Evolutionary conservation across 2,888 invertebrate genomes (phyloP).

Genomic region (Periphyllus acericola): DNA sequence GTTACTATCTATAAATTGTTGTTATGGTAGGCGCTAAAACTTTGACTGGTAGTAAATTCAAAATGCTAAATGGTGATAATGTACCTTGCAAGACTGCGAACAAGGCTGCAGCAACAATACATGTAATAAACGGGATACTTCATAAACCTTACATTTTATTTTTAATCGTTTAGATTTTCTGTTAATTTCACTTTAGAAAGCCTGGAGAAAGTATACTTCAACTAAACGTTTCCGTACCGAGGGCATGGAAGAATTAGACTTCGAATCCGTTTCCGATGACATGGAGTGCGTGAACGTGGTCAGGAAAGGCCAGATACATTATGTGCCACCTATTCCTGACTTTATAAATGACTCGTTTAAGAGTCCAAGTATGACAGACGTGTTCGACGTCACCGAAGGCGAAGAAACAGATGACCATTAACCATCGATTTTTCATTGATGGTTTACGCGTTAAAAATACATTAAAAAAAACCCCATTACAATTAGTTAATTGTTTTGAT

Average conservation of each 20-base stretch:
- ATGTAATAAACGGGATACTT: constrained; percentile 2
- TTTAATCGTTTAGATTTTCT: too few relatives aligned
- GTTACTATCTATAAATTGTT: too few relatives aligned
- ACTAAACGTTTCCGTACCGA: background rate
- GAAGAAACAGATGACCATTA: background rate
- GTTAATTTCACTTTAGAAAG: background rate
- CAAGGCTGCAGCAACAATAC: background rate
- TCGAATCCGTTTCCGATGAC: constrained; percentile 31
- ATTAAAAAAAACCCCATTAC: too few relatives aligned
- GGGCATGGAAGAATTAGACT: background rate
- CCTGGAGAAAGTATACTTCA: constrained; percentile 1
- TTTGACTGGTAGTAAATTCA: too few relatives aligned
- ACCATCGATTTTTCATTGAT: too few relatives aligned
- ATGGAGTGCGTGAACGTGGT: constrained; percentile 24
- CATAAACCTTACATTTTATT: too few relatives aligned
- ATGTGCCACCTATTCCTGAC: constrained; percentile 51
- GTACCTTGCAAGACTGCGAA: background rate
- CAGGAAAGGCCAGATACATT: constrained; percentile 15
- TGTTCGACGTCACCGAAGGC: background rate
- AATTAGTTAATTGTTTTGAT: too few relatives aligned
- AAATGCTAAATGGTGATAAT: background rate
- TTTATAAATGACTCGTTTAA: background rate
- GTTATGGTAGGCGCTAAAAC: too few relatives aligned
- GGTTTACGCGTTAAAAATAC: too few relatives aligned
- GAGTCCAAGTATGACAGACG: background rate